These are phyloP conservation scores for Adelognathus sp. DNA, from an alignment of 2,888 invertebrate species.

Conservation along the genomic window DNA sequence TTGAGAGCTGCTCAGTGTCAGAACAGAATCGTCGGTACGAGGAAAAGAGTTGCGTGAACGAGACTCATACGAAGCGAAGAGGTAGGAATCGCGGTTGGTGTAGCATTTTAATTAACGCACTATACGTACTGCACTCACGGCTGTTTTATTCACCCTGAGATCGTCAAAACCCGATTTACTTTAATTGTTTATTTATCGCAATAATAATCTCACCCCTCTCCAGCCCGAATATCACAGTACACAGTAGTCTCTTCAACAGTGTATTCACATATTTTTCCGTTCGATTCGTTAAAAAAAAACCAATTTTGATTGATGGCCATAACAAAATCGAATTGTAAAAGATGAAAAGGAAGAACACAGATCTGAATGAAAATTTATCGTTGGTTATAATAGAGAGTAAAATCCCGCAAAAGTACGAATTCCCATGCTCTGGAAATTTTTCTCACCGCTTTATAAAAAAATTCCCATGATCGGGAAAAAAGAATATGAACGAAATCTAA, in stretches of 20 bases:
- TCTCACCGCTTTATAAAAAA: slow-evolving; percentile 29
- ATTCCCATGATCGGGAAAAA: slow-evolving; percentile 80
- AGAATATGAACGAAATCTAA: slow-evolving; percentile 72
- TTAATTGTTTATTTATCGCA: slow-evolving; percentile 45
- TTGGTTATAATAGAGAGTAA: slow-evolving; percentile 61
- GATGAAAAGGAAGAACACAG: slow-evolving; percentile 27
- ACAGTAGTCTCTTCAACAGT: background rate
- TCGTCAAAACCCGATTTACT: slow-evolving; percentile 40
- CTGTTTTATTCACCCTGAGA: slow-evolving; percentile 46
- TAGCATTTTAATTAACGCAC: slow-evolving; percentile 56
- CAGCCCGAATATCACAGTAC: too few relatives aligned
- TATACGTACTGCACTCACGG: too few relatives aligned
- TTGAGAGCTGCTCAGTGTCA: background rate
- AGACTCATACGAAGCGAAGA: slow-evolving; percentile 42
- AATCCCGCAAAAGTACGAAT: slow-evolving; percentile 73
- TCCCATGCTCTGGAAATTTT: slow-evolving; percentile 1
- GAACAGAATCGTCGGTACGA: slow-evolving; percentile 6
- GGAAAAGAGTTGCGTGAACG: slow-evolving; percentile 42
- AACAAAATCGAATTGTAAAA: slow-evolving; percentile 40
- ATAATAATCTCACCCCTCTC: slow-evolving; percentile 8
- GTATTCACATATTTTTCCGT: background rate
- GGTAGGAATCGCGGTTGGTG: slow-evolving; percentile 54
- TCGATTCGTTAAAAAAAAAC: background rate
- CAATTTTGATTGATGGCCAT: background rate
- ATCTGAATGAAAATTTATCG: background rate